Evolutionary conservation across 1,140 invertebrate genomes (phyloP).

Genomic region (Drosophila suzukii): DNA sequence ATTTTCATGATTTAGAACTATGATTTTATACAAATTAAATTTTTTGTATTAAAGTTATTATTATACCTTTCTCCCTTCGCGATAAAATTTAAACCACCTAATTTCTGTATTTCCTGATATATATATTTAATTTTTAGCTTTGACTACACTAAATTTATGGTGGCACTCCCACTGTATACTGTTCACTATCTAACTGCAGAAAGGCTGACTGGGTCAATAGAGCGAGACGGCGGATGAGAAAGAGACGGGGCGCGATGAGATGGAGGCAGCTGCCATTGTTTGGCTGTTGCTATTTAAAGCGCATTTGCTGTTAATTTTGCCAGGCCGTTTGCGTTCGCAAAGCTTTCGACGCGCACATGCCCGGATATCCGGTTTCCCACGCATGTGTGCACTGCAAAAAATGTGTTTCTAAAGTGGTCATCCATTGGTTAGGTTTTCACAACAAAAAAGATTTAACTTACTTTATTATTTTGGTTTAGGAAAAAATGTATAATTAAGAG

Average conservation of each 20-base stretch:
- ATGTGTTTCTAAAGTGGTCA: not conserved
- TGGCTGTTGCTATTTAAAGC: constrained; percentile 79
- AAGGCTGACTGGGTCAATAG: constrained; percentile 70
- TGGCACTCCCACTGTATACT: not conserved
- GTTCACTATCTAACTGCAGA: constrained; percentile 38
- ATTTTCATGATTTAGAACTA: too few relatives aligned
- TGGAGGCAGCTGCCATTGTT: constrained; percentile 50
- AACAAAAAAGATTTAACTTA: too few relatives aligned
- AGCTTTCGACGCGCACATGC: constrained; percentile 70
- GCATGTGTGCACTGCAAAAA: constrained; percentile 25
- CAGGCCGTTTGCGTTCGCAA: constrained; percentile 65
- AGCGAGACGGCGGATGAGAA: constrained; percentile 42
- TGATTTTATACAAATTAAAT: not conserved
- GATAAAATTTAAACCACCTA: not conserved
- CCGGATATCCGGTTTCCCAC: constrained; percentile 68
- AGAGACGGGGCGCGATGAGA: constrained; percentile 18
- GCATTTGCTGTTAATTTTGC: constrained; percentile 80
- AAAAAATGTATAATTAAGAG: too few relatives aligned
- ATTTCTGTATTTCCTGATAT: not conserved
- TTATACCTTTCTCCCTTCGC: not conserved
- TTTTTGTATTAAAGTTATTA: not conserved
- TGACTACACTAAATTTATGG: not conserved
- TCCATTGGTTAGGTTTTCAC: too few relatives aligned
- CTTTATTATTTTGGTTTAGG: too few relatives aligned
- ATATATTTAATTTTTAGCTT: not conserved